phyloP scores from a whole-genome alignment of 2,888 invertebrate species.

The Aphodius granarius region DNA sequence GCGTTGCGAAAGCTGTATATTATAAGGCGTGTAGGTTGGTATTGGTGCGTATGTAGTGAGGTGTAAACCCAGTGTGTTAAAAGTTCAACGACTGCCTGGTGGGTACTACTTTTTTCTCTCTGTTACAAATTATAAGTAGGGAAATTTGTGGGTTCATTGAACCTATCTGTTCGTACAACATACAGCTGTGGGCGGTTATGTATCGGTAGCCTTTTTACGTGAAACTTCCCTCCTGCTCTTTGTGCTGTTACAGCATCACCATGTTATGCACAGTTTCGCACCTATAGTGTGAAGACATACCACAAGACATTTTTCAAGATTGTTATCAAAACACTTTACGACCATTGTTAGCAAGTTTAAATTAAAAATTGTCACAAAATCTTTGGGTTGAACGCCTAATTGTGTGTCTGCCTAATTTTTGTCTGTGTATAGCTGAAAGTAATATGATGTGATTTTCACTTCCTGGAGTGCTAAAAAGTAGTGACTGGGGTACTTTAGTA shows the following conservation, averaged over 20 bases:
- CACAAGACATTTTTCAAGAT: neutral
- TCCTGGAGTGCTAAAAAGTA: too few species aligned
- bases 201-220: neutral
- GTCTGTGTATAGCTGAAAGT: too few species aligned
- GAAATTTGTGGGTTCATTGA: neutral
- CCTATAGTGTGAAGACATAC: neutral
- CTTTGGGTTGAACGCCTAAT: too few species aligned
- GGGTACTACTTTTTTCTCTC: neutral
- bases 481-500: too few species aligned
- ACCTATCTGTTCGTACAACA: neutral
- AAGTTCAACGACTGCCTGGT: neutral
- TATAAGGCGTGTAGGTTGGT: neutral
- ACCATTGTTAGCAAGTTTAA: too few species aligned
- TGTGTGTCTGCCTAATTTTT: too few species aligned
- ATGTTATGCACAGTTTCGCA: neutral
- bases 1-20: neutral
- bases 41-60: neutral
- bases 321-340: neutral
- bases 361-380: too few species aligned
- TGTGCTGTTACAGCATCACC: neutral
- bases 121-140: neutral
- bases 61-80: neutral
- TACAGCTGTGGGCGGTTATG: neutral
- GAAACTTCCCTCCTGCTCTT: neutral
- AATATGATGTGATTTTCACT: too few species aligned